A percentile compares a stretch with the other conserved stretches of the same genome.
Conservation (phyloP, 2,888 invertebrate species). For the Trachelus iudaicus region DNA sequence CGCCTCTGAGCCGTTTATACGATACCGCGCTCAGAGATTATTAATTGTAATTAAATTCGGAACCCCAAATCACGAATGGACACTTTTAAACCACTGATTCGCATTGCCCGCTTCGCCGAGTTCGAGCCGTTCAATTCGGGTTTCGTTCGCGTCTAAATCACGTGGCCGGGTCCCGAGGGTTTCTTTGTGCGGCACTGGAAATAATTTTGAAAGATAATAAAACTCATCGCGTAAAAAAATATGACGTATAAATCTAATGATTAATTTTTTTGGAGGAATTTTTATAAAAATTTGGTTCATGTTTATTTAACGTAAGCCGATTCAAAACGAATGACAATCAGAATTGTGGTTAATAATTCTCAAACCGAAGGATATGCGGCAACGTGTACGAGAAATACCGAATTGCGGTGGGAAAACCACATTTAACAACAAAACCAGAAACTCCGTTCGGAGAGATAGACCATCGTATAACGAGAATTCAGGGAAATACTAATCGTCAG, state of each 20-base stretch:
- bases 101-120: background rate
- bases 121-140: too few species aligned
- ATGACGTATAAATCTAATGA: background rate
- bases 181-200: background rate
- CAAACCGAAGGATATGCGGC: background rate
- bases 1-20: constrained; percentile 44
- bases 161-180: background rate
- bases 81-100: constrained; percentile 46
- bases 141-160: too few species aligned
- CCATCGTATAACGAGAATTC: background rate
- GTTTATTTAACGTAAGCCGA: constrained; percentile 27
- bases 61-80: constrained; percentile 42
- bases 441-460: background rate
- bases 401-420: constrained; percentile 4
- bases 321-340: constrained; percentile 54
- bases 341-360: constrained; percentile 56
- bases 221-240: too few species aligned
- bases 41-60: constrained; percentile 60
- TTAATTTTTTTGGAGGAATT: background rate
- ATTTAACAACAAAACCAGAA: background rate
- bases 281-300: background rate
- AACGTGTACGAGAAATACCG: constrained; percentile 2
- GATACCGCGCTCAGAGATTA: constrained; percentile 45
- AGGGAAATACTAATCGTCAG: constrained; percentile 39
- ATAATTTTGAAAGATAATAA: background rate